phyloP scores from a whole-genome alignment of 2,888 invertebrate species.

The Heliconius charithonia region DNA sequence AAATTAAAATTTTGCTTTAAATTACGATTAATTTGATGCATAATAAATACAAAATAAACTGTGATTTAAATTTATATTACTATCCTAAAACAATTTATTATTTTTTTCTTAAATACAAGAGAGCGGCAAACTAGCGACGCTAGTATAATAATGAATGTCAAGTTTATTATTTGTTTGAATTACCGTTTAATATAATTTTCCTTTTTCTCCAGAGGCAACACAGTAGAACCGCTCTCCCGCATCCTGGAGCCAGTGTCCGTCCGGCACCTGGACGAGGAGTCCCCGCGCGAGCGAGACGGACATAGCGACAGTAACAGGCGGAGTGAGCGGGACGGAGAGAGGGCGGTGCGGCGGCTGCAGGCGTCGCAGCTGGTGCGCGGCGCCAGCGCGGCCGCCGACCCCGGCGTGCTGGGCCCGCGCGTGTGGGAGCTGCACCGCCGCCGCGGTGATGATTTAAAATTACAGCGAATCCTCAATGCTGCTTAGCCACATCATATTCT shows the following conservation, averaged over 20 bases:
- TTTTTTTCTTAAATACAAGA: too few species aligned
- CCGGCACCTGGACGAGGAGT: conserved; percentile 86
- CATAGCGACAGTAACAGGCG: too few species aligned
- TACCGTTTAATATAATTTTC: conserved; percentile 31
- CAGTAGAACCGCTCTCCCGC: conserved; percentile 90
- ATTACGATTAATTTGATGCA: too few species aligned
- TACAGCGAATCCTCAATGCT: too few species aligned
- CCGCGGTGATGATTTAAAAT: conserved; percentile 58
- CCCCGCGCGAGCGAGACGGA: conserved; percentile 54
- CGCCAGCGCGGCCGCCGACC: conserved; percentile 90
- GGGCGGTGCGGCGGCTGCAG: conserved; percentile 73
- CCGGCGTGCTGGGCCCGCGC: conserved; percentile 92
- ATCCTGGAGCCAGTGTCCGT: conserved; percentile 92
- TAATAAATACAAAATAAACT: too few species aligned
- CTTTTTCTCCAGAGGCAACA: conserved; percentile 81
- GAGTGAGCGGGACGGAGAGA: conserved; percentile 50
- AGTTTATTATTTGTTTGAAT: neutral
- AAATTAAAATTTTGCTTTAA: too few species aligned
- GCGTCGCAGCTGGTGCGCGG: conserved; percentile 83
- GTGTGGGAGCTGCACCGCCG: conserved; percentile 93
- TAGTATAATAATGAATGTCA: too few species aligned
- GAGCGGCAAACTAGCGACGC: too few species aligned
- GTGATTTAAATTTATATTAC: too few species aligned
- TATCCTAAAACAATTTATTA: too few species aligned
- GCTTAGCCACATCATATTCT: too few species aligned